Evolutionary conservation across 2,797 vertebrate species (phyloP).

Genomic region (Ceryle rudis): DNA sequence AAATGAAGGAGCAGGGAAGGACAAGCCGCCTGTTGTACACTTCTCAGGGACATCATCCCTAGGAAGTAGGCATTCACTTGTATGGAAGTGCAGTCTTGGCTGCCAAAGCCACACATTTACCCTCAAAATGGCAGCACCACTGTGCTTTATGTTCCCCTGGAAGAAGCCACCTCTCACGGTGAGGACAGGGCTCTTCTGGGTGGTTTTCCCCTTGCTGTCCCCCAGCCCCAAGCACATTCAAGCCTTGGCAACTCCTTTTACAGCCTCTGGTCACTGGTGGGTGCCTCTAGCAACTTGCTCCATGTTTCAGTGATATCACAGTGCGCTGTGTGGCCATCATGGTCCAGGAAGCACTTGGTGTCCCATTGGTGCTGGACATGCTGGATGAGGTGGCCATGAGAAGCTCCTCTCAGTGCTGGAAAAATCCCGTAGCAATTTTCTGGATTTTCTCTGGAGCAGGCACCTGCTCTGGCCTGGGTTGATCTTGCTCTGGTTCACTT

Average conservation of each 20-base stretch:
- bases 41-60: neutral
- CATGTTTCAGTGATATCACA: accelerated
- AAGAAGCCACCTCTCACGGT: accelerated
- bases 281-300: neutral
- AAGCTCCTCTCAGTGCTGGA: neutral
- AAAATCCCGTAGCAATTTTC: neutral
- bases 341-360: neutral
- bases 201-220: accelerated
- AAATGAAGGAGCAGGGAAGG: neutral
- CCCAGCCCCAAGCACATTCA: neutral
- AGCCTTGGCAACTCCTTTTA: neutral
- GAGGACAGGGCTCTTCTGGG: neutral
- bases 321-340: neutral
- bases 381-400: neutral
- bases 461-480: neutral
- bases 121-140: neutral
- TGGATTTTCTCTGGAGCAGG: neutral
- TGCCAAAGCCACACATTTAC: neutral
- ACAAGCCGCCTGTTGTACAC: neutral
- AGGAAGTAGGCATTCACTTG: accelerated
- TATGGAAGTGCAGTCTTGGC: neutral
- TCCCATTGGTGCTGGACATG: neutral
- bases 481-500: neutral
- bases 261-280: neutral
- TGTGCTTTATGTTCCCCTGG: neutral